phyloP scores from a whole-genome alignment of 2,797 vertebrate genomes.

The Odontamblyopus rebecca region DNA sequence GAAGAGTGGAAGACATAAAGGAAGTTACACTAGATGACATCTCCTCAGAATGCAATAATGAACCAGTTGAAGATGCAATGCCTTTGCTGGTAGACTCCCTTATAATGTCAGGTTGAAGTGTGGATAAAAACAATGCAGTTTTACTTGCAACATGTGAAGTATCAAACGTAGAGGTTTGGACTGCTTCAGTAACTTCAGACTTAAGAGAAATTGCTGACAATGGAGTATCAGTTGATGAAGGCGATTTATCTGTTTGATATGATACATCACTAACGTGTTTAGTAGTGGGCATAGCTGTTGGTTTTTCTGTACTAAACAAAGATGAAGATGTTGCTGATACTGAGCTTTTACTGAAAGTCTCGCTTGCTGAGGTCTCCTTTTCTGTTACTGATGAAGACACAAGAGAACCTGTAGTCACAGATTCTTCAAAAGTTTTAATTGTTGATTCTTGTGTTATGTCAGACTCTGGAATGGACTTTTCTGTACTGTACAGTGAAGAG shows the following conservation, averaged over 20 bases:
- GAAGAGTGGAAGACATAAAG: background rate
- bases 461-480: background rate
- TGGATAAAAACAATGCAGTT: too few species aligned
- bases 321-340: background rate
- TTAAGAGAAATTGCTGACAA: background rate
- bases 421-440: slow-evolving; percentile 9
- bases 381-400: background rate
- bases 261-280: background rate
- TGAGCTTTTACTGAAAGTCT: background rate
- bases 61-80: background rate
- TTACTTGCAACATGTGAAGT: too few species aligned
- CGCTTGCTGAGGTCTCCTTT: background rate
- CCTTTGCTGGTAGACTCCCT: background rate
- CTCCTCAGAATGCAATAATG: slow-evolving; percentile 18
- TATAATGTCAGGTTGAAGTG: too few species aligned
- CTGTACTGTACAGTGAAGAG: background rate
- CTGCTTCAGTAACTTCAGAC: background rate
- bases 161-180: too few species aligned
- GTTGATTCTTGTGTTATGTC: background rate
- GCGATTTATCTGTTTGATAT: background rate
- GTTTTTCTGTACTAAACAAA: background rate
- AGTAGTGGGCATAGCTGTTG: background rate
- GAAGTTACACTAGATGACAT: background rate
- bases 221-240: background rate
- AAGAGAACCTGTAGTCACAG: background rate